These are phyloP conservation scores for Drosophila tropicalis DNA, from an alignment of 1,140 invertebrate species.

Conservation along the genomic window DNA sequence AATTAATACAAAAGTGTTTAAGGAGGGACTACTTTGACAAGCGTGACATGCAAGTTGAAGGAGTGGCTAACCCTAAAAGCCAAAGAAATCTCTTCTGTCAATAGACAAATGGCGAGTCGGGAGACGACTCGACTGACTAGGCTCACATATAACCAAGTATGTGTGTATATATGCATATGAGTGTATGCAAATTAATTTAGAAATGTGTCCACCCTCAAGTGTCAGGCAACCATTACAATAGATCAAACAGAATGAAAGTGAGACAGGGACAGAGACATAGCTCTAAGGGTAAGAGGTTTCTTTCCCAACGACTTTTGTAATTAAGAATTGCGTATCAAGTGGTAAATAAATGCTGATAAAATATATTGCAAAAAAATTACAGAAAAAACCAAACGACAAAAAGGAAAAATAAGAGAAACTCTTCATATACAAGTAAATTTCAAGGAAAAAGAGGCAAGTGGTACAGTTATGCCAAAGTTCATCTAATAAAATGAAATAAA, in stretches of 20 bases:
- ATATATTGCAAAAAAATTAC: constrained; percentile 21
- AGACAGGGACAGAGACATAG: constrained; percentile 15
- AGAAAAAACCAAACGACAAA: constrained; percentile 11
- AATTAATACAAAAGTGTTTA: constrained; percentile 81
- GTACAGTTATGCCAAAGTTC: not conserved
- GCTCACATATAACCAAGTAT: not conserved
- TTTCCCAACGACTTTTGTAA: constrained; percentile 46
- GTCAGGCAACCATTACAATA: constrained; percentile 46
- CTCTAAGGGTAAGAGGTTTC: not conserved
- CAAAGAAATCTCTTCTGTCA: constrained; percentile 50
- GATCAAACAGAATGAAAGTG: constrained; percentile 46
- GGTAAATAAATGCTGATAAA: constrained; percentile 58
- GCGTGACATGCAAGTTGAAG: constrained; percentile 54
- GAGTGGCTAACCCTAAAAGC: constrained; percentile 42
- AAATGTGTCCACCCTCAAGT: constrained; percentile 76
- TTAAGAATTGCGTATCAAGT: constrained; percentile 63
- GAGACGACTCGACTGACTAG: constrained; percentile 28
- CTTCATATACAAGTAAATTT: constrained; percentile 14
- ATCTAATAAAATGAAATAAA: too few species aligned
- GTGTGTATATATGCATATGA: not conserved
- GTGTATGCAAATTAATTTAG: constrained; percentile 74
- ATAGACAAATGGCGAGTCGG: constrained; percentile 48
- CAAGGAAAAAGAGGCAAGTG: constrained; percentile 18
- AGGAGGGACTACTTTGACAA: constrained; percentile 55
- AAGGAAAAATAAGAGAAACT: constrained; percentile 13